Conservation (phyloP, 2,113 vertebrate genomes). For the Microtus oregoni region DNA sequence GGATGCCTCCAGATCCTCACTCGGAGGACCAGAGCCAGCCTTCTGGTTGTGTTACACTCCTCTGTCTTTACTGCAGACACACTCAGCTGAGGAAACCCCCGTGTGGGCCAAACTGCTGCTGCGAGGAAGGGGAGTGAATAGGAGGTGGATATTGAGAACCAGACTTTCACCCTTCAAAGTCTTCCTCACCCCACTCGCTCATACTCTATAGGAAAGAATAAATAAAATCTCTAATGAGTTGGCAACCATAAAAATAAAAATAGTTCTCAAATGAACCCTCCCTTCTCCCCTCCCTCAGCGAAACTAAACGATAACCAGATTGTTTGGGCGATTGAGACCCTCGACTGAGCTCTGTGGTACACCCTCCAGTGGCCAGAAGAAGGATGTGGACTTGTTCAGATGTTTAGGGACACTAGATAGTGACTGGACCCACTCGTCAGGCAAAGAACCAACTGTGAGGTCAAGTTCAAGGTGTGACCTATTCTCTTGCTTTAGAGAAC, state of each 20-base stretch:
- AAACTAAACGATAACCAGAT: constrained; percentile 71
- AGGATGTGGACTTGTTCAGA: constrained; percentile 21
- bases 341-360: neutral
- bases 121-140: neutral
- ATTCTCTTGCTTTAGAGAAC: constrained; percentile 5
- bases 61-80: constrained; percentile 43
- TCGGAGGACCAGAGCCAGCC: neutral
- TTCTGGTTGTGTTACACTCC: neutral
- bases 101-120: constrained; percentile 25
- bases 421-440: constrained; percentile 25
- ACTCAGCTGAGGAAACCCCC: neutral
- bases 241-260: constrained; percentile 65
- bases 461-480: constrained; percentile 88
- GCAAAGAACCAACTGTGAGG: constrained; percentile 81
- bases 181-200: neutral
- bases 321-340: neutral
- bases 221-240: constrained; percentile 34
- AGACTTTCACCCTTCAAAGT: constrained; percentile 8
- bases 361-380: neutral
- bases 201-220: neutral
- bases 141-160: neutral
- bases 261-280: constrained; percentile 18
- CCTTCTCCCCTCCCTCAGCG: constrained; percentile 26
- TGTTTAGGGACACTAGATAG: neutral
- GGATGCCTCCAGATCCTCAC: neutral